A percentile compares a stretch with the other conserved stretches of the same genome.
These are phyloP conservation scores for Epinephelus lanceolatus DNA, from an alignment of 2,113 vertebrate species.

Conservation along the genomic window DNA sequence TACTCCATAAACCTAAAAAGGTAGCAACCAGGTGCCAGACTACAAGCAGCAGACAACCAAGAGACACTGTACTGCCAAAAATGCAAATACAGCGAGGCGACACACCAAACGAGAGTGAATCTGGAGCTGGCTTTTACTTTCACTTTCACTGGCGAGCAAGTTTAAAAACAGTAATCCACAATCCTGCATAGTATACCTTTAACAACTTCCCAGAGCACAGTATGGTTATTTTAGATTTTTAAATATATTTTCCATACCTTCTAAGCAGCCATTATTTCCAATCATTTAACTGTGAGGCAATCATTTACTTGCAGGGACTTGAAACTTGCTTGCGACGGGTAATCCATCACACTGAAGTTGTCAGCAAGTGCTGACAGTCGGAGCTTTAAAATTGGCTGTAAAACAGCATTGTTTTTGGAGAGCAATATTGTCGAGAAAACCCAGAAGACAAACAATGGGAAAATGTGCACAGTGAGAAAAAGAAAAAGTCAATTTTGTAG, in stretches of 20 bases:
- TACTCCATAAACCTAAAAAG: too few species aligned
- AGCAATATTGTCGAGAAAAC: background rate
- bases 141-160: too few species aligned
- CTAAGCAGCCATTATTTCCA: background rate
- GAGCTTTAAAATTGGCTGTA: constrained; percentile 10
- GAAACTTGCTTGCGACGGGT: constrained; percentile 7
- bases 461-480: background rate
- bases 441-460: background rate
- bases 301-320: constrained; percentile 38
- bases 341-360: constrained; percentile 15
- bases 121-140: too few species aligned
- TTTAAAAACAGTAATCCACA: too few species aligned
- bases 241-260: background rate
- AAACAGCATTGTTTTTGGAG: constrained; percentile 6
- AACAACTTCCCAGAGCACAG: background rate
- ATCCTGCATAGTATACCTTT: too few species aligned
- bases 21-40: too few species aligned
- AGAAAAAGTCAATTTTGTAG: background rate
- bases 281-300: background rate
- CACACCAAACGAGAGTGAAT: too few species aligned
- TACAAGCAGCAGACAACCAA: too few species aligned
- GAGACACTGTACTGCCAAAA: too few species aligned
- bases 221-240: background rate
- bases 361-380: constrained; percentile 21
- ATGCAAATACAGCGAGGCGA: too few species aligned